Conservation (phyloP, 2,113 vertebrate genomes). For the Pantherophis guttatus region DNA sequence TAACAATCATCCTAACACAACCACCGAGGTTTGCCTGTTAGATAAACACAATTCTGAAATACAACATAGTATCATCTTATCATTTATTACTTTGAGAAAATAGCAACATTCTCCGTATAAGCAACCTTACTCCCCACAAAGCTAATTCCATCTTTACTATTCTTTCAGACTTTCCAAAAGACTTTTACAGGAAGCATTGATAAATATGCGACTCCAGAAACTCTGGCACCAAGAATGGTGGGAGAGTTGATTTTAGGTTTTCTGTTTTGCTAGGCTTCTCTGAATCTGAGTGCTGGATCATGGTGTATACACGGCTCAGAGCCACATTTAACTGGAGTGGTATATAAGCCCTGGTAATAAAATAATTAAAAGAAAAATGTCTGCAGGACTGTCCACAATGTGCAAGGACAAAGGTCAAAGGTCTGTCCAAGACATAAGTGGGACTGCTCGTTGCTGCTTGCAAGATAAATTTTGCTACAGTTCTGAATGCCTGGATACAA, state of each 20-base stretch:
- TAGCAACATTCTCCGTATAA: neutral
- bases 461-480: neutral
- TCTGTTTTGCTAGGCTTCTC: neutral
- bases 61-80: neutral
- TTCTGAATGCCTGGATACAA: neutral
- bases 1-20: slow-evolving; percentile 91
- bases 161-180: neutral
- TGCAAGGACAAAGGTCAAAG: neutral
- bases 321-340: neutral
- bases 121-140: neutral
- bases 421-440: neutral
- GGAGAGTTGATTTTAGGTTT: neutral
- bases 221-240: neutral
- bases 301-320: neutral
- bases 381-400: neutral
- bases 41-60: neutral
- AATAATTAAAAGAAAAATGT: neutral
- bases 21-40: slow-evolving; percentile 88
- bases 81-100: neutral
- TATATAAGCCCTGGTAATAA: neutral
- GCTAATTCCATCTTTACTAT: neutral
- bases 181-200: neutral
- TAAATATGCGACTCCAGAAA: neutral
- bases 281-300: neutral
- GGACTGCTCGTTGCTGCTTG: neutral